Base-by-base conservation (phyloP, 2,888 invertebrate species). In the Pachydiplax longipennis region DNA sequence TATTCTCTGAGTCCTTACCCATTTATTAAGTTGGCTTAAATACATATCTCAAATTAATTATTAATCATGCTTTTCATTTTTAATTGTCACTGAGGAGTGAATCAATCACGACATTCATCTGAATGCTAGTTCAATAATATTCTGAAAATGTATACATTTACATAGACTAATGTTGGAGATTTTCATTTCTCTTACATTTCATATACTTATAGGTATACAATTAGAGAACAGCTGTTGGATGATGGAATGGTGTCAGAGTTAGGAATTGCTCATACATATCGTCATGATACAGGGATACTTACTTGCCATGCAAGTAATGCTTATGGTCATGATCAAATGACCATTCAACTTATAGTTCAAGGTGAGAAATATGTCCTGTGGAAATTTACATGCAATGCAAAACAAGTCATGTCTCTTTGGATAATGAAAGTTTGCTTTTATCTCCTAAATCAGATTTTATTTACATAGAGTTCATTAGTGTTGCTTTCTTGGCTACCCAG, bases 281-380 rank as follows among this genome's bases (percentile, higher is more conserved):
- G 98, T 91, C 97, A 97, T 93, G 98, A 99, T 94, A 98, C 98
- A 0, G 98, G 98, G 15, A 96, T 97, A 90, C 97, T 98, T 93
- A 97, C 97, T 90, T 99, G 99, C 94, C 96, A 97, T 91, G 98
- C 98, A 0, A 97, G 97, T 92, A 99, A 99, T 94, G 96, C 97
- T 90, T 99, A 97, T 93, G 99, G 99, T 13, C 97, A 97, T 92
- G 98, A 98, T 93, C 97, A 98, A 94, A 97, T 98, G 96, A 96
- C 97, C 90, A 97, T 98, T 93, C 97, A 98, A 93, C 95, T 99
- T 91, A 97, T 98, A 90, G 97, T 99, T 48, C 98, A 98, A 95
- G 97, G 98, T 97, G 94, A 93, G 93, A 61, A 91, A 90, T 91
- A 91, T 80, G 22, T 61, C 80, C 48, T 44, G 35, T 81, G 61